Evolutionary conservation across 2,797 vertebrate species (phyloP), one percentile per base, ranked within the genome.

Genomic region (Gallirallus australis): DNA sequence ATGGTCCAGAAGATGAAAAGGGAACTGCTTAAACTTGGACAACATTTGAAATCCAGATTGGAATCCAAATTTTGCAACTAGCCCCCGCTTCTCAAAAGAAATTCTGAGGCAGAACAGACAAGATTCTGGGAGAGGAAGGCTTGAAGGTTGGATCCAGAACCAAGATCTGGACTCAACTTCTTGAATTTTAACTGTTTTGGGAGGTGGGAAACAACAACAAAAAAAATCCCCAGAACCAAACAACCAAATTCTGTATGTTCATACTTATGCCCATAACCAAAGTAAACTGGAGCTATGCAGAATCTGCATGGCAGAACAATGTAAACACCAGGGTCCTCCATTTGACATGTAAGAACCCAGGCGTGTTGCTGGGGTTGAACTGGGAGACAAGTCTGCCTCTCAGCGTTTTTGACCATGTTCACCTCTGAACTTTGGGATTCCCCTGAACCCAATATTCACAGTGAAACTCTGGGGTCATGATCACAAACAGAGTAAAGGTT

Each of bases 401-500:
- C 64, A 59, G 61, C 18, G 12, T 57, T 57, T 92, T 75, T 75
- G 65, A 93, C 78, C 88, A 54, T 9, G 37, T 93, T 95, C 84
- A 95, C 57, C 95, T 91, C 86, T 87, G 90, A 96, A 90, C 89
- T 91, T 87, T 75, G 77, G 87, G 92, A 90, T 91, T 96, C 86
- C 89, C 93, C 87, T 7, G 80, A 94, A 96, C 70, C 84, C 90
- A 93, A 80, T 24, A 94, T 83, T 93, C 87, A 90, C 12, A 93
- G 83, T 86, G 85, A 82, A 95, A 86, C 72, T 82, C 75, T 60
- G 45, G 79, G 64, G 64, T 87, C 80, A 30, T 25, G 53, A 89
- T 17, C 69, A 87, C 31, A 72, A 87, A 40, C 35, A 64, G 40
- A 90, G 77, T 16, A 86, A 59, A 86, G 28, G 39, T 15, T 75